Base-by-base conservation (phyloP, 2,113 vertebrate genomes). In the Felis chaus region DNA sequence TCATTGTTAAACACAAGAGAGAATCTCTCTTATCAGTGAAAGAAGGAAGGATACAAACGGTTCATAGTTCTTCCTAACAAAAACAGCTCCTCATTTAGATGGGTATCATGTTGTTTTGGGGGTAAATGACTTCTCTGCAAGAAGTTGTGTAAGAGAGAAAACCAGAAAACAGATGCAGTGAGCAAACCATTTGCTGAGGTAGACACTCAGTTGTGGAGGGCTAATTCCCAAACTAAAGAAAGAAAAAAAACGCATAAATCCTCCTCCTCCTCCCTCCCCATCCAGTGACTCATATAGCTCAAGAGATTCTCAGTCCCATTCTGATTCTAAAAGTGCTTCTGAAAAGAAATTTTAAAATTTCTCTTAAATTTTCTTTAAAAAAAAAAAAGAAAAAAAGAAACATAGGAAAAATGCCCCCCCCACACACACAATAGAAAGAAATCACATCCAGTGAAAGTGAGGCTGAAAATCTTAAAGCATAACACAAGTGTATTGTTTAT, bases 41-140 rank as follows among this genome's bases (percentile, higher is more conserved):
- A 98, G 99, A 98, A 99, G 99, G 92, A 99, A 99, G 98, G 99
- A 99, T 98, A 99, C 99, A 97, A 99, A 99, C 98, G 99, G 99
- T 96, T 99, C 99, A 83, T 99, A 99, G 97, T 99, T 99, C 99
- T 99, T 99, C 98, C 99, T 99, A 99, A 99, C 99, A 94, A 99
- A 99, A 98, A 99, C 99, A 91, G 99, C 99, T 76, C 99, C 99
- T 98, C 99, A 99, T 98, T 99, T 99, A 97, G 99, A 99, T 98
- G 99, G 99, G 91, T 99, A 99, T 98, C 99, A 99, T 98, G 99
- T 99, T 98, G 99, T 99, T 98, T 99, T 99, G 99, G 99, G 99
- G 99, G 97, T 99, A 99, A 99, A 99, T 99, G 97, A 99, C 99
- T 97, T 99, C 99, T 97, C 99, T 99, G 96, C 99, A 99, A 98